Evolutionary conservation across 37 sponge, comb jelly and placozoan species (phyloP).

Genomic region (Theonella swinhoei): DNA sequence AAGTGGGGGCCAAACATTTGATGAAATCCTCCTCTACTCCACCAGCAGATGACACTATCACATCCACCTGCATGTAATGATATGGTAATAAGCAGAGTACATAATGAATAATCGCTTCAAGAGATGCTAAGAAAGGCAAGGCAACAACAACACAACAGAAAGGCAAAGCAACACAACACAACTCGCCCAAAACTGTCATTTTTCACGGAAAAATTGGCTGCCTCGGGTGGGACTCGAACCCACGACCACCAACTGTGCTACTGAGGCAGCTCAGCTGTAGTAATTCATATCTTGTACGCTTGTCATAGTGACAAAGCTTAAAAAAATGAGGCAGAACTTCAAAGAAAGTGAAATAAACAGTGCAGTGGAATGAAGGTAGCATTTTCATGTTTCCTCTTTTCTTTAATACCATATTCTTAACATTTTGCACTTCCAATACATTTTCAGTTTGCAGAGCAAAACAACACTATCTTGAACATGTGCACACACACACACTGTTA

Average conservation of each 20-base stretch:
- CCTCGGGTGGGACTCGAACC: too few relatives aligned
- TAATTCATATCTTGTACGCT: too few relatives aligned
- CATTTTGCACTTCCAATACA: too few relatives aligned
- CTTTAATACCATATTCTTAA: too few relatives aligned
- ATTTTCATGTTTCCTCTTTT: neutral
- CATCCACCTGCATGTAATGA: slow-evolving; percentile 78
- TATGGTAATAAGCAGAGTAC: neutral
- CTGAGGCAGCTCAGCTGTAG: neutral
- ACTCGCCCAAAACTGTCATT: neutral
- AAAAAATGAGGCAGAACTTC: slow-evolving; percentile 2
- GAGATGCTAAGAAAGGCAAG: too few relatives aligned
- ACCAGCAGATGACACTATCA: slow-evolving; percentile 94
- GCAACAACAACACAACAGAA: neutral
- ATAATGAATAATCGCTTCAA: too few relatives aligned
- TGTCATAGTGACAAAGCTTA: neutral
- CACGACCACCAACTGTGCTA: too few relatives aligned
- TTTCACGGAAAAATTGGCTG: too few relatives aligned
- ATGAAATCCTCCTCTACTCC: slow-evolving; percentile 99
- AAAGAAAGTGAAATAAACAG: neutral
- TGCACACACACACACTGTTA: too few relatives aligned
- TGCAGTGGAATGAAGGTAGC: neutral
- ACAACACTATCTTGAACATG: too few relatives aligned
- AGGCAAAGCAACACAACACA: neutral
- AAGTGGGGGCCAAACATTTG: slow-evolving; percentile 92
- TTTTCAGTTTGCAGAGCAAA: too few relatives aligned